Evolutionary conservation across 2,113 vertebrate genomes (phyloP).

Genomic region (Ciconia stormi): DNA sequence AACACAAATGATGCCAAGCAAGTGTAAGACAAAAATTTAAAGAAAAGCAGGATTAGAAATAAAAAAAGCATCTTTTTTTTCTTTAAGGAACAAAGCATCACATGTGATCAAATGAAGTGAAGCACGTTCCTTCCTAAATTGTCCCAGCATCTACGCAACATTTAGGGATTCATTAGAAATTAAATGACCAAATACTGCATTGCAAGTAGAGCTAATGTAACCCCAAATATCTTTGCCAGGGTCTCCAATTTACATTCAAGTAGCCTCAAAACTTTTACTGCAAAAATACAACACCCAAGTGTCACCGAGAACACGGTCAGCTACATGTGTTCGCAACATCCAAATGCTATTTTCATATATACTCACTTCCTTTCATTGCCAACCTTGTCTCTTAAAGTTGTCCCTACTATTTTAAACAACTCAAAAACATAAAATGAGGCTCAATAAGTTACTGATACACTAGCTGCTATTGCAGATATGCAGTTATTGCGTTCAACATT

Average conservation of each 20-base stretch:
- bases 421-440: neutral
- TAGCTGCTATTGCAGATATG: neutral
- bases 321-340: neutral
- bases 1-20: neutral
- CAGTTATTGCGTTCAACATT: neutral
- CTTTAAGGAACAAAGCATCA: neutral
- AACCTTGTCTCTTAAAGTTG: neutral
- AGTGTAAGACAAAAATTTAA: neutral
- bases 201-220: neutral
- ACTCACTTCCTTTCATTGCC: neutral
- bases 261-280: neutral
- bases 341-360: neutral
- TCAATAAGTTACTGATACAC: neutral
- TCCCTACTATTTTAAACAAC: neutral
- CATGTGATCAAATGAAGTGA: neutral
- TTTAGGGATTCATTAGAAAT: neutral
- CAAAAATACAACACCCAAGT: neutral
- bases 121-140: neutral
- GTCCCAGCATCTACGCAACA: neutral
- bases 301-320: fast-evolving
- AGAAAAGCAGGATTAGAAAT: neutral
- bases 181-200: neutral
- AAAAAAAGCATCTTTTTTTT: neutral
- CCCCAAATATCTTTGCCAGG: neutral
- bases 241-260: neutral